Conservation (phyloP, 2,797 vertebrate species). For the Aplochiton taeniatus region DNA sequence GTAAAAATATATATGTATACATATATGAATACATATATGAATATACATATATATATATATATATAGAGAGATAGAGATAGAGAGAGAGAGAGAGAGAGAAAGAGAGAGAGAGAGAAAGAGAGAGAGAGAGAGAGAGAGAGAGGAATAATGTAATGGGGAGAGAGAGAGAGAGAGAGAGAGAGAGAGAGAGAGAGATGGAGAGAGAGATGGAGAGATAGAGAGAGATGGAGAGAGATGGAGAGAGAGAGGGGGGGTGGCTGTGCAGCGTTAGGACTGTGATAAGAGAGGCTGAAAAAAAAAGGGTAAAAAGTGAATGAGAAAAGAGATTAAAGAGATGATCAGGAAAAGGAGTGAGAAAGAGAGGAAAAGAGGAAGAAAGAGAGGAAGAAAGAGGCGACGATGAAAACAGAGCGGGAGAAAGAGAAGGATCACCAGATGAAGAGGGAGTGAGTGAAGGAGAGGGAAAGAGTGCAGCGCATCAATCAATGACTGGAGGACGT, state of each 20-base stretch:
- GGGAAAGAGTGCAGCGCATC: conserved; percentile 14
- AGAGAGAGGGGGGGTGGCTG: too few species aligned
- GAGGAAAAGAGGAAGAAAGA: conserved; percentile 10
- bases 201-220: too few species aligned
- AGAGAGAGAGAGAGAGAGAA: conserved; percentile 4
- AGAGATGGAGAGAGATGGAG: too few species aligned
- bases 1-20: too few species aligned
- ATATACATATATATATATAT: too few species aligned
- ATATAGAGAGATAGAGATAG: conserved; percentile 5
- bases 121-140: not conserved
- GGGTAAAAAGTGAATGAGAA: not conserved
- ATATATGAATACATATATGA: too few species aligned
- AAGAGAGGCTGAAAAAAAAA: not conserved
- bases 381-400: too few species aligned
- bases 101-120: not conserved
- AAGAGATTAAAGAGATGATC: not conserved
- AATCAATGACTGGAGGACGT: not conserved
- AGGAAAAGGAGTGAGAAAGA: not conserved
- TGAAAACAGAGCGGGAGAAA: not conserved
- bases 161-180: not conserved
- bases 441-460: not conserved
- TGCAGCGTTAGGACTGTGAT: too few species aligned
- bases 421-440: too few species aligned
- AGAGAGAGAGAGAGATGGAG: not conserved
- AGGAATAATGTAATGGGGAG: not conserved